phyloP scores from a whole-genome alignment of 2,113 vertebrate genomes.

The Dasyurus viverrinus region DNA sequence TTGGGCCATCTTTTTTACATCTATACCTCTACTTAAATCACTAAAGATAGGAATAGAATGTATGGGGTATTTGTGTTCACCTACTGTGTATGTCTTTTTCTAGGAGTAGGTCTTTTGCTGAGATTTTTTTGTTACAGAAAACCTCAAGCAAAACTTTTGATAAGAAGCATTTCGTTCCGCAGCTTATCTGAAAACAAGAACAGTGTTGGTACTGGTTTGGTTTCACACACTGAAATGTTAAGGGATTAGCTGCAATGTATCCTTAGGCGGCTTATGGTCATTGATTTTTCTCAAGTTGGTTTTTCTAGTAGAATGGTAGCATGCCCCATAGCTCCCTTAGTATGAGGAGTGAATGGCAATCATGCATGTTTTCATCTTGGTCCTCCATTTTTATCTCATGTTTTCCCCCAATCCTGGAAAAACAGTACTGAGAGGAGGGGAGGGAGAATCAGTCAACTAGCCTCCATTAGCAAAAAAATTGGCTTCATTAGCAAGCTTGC shows the following conservation, averaged over 20 bases:
- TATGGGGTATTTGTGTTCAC: background rate
- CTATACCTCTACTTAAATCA: background rate
- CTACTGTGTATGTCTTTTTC: background rate
- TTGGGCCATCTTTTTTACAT: background rate
- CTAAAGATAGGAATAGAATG: background rate
- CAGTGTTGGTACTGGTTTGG: slow-evolving; percentile 11
- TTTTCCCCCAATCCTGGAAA: background rate
- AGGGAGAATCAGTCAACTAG: background rate
- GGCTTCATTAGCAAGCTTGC: slow-evolving; percentile 7
- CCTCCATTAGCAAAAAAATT: background rate
- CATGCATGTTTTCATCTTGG: background rate
- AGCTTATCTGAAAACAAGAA: slow-evolving; percentile 59
- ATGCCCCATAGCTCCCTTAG: background rate
- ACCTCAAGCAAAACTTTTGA: slow-evolving; percentile 42
- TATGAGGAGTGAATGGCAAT: background rate
- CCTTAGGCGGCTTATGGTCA: slow-evolving; percentile 47
- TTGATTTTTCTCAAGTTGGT: slow-evolving; percentile 62
- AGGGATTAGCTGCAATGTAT: slow-evolving; percentile 63
- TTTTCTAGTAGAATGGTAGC: slow-evolving; percentile 31
- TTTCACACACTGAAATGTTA: slow-evolving; percentile 39
- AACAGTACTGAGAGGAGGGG: background rate
- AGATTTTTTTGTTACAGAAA: slow-evolving; percentile 33
- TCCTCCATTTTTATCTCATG: background rate
- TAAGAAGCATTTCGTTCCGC: slow-evolving; percentile 13
- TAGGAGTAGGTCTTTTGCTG: background rate